Percentiles rank a stretch among this genome's conserved stretches.
Conservation (phyloP, 2,888 invertebrate genomes). For the Oscheius sp. region DNA sequence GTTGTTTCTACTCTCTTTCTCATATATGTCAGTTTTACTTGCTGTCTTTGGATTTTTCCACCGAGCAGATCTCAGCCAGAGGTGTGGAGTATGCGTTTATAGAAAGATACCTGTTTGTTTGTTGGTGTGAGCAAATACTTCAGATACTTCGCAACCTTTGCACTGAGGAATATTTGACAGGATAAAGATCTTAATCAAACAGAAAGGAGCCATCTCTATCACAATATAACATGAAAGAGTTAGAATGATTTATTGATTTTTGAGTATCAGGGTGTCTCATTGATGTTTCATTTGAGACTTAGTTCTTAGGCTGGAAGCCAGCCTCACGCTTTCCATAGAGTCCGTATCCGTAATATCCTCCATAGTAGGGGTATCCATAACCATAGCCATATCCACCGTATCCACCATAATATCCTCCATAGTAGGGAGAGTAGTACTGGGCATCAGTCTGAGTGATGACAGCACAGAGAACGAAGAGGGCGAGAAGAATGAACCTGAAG, state of each 20-base stretch:
- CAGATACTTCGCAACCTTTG: no score
- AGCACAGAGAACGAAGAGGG: conserved; percentile 22
- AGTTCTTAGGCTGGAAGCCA: conserved; percentile 27
- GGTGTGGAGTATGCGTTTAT: no score
- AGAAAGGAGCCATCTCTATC: no score
- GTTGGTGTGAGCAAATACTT: no score
- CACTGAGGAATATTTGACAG: no score
- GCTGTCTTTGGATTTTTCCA: neutral
- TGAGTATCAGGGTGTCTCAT: conserved; percentile 5
- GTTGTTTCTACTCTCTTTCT: conserved; percentile 16
- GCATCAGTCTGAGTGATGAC: conserved; percentile 14
- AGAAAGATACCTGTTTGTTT: no score
- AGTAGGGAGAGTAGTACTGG: conserved; percentile 14
- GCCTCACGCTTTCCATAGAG: conserved; percentile 38
- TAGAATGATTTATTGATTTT: no score
- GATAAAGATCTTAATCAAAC: no score
- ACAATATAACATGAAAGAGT: no score
- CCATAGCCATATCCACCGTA: conserved; percentile 17
- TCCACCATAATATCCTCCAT: conserved; percentile 38
- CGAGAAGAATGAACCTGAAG: conserved; percentile 22
- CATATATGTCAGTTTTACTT: conserved; percentile 7
- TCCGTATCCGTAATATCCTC: conserved; percentile 38
- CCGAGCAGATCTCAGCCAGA: no score
- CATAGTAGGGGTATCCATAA: conserved; percentile 22
- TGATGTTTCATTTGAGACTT: conserved; percentile 20